A percentile compares a stretch with the other conserved stretches of the same genome.
These are phyloP conservation scores for Morone chrysops DNA, from an alignment of 2,113 vertebrate genomes.

Conservation along the genomic window DNA sequence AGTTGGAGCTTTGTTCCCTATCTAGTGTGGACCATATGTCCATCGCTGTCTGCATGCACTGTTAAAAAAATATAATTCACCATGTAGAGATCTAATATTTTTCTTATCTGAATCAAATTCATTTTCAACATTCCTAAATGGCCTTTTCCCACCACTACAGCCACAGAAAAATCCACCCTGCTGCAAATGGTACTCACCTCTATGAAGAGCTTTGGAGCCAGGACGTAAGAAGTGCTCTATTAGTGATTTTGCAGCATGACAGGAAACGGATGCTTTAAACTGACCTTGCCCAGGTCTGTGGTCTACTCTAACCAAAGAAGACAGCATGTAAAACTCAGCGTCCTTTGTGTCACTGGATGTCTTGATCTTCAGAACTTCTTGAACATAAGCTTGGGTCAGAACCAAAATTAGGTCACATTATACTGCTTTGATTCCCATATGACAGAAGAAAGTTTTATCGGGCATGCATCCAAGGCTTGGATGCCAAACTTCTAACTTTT, in stretches of 20 bases:
- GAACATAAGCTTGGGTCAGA: conserved; percentile 11
- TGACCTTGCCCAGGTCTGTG: conserved; percentile 6
- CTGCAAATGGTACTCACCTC: not conserved
- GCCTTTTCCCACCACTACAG: not conserved
- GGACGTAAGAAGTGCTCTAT: not conserved
- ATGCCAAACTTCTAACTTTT: conserved; percentile 14
- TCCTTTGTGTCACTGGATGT: not conserved
- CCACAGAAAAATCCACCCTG: not conserved
- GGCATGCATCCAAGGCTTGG: not conserved
- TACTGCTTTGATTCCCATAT: conserved; percentile 8
- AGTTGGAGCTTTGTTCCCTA: not conserved
- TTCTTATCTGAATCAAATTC: not conserved
- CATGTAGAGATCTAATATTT: not conserved
- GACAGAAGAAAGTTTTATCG: conserved; percentile 22
- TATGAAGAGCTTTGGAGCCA: not conserved
- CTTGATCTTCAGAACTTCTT: conserved; percentile 7
- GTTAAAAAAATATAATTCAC: not conserved
- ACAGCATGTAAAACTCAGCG: conserved; percentile 13
- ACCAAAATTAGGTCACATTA: conserved; percentile 32
- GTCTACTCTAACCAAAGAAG: not conserved
- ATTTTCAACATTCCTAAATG: not conserved
- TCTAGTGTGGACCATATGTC: conserved; percentile 10
- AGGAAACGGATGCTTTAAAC: conserved; percentile 4
- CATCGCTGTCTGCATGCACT: not conserved
- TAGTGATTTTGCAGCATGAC: not conserved